Conservation (phyloP, 1,140 invertebrate species). For the Teleogryllus occipitalis region DNA sequence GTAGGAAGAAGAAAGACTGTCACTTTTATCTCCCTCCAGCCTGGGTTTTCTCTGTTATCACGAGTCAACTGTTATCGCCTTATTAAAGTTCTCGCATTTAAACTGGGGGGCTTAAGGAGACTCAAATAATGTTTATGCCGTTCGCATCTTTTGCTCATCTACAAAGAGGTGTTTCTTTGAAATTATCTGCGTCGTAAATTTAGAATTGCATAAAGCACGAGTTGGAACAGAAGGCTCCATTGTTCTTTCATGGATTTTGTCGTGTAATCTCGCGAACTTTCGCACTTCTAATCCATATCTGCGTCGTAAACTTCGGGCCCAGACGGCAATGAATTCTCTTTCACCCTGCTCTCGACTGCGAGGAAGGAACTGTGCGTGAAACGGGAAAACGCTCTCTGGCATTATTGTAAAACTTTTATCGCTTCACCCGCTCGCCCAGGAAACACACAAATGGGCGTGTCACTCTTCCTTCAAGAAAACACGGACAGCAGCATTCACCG, state of each 20-base stretch:
- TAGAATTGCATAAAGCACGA: background rate
- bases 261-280: background rate
- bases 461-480: background rate
- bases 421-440: background rate
- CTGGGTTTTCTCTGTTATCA: too few species aligned
- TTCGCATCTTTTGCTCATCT: background rate
- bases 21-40: too few species aligned
- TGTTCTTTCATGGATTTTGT: background rate
- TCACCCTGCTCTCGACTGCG: background rate
- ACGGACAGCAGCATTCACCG: background rate
- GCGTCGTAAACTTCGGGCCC: background rate
- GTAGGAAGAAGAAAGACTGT: too few species aligned
- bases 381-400: background rate
- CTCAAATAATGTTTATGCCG: too few species aligned
- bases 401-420: slow-evolving; percentile 6
- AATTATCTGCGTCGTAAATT: background rate
- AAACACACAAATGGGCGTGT: slow-evolving; percentile 1
- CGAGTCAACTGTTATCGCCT: too few species aligned
- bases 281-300: background rate
- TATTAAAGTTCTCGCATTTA: too few species aligned
- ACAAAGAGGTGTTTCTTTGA: background rate
- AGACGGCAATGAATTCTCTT: background rate
- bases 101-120: too few species aligned
- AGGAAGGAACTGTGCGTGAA: background rate
- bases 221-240: background rate